A percentile compares a stretch with the other conserved stretches of the same genome.
Evolutionary conservation across 2,113 vertebrate species (phyloP).

Genomic region (Clarias gariepinus): DNA sequence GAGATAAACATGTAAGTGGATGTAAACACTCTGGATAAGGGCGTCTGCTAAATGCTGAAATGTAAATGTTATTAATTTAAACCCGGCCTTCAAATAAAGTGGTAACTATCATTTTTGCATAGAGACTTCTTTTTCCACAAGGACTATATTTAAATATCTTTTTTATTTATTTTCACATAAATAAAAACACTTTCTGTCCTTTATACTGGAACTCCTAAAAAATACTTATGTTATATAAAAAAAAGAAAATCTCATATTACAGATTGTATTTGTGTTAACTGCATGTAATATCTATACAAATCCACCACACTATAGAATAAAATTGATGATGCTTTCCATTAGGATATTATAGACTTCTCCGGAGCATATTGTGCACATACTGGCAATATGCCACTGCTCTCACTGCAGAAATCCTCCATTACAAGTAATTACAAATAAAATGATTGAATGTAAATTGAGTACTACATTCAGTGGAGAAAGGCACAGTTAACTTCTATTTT

Average conservation of each 20-base stretch:
- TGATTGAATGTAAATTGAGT: constrained; percentile 38
- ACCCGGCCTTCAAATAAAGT: too few relatives aligned
- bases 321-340: constrained; percentile 20
- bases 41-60: too few relatives aligned
- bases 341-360: constrained; percentile 30
- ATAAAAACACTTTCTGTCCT: background rate
- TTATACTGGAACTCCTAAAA: background rate
- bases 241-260: constrained; percentile 18
- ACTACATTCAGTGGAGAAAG: constrained; percentile 4
- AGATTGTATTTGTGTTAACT: constrained; percentile 4
- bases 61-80: too few relatives aligned
- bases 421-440: constrained; percentile 7
- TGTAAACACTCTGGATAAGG: too few relatives aligned
- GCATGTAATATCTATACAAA: constrained; percentile 26
- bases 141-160: background rate
- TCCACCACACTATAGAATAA: constrained; percentile 13
- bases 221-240: background rate
- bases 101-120: too few relatives aligned
- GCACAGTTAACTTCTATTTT: constrained; percentile 9
- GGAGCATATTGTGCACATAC: constrained; percentile 29
- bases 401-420: constrained; percentile 33
- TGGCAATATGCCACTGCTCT: constrained; percentile 31
- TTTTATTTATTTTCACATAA: background rate
- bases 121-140: too few relatives aligned
- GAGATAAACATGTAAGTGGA: too few relatives aligned